A percentile compares a stretch with the other conserved stretches of the same genome.
These are phyloP conservation scores for Acipenser transmontanus DNA, from an alignment of 2,797 vertebrate species.

Conservation along the genomic window DNA sequence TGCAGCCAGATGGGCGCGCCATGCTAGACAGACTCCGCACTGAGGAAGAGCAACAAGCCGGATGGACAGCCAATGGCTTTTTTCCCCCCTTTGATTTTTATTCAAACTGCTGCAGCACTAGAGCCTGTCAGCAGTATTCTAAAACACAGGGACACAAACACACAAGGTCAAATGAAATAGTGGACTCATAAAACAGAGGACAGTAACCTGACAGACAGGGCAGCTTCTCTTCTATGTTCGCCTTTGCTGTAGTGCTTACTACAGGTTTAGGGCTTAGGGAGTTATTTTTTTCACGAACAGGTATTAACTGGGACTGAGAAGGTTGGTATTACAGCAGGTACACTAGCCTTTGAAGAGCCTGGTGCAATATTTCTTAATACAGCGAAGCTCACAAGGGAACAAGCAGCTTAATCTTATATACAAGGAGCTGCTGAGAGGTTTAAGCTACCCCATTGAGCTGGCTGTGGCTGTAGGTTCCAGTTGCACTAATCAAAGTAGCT, in stretches of 20 bases:
- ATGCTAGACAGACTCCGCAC: constrained; percentile 18
- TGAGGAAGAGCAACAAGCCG: constrained; percentile 6
- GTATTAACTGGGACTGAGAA: neutral
- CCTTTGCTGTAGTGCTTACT: constrained; percentile 1
- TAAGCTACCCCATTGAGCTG: neutral
- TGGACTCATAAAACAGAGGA: neutral
- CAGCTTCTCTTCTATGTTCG: neutral
- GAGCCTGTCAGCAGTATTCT: constrained; percentile 2
- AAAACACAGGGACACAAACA: neutral
- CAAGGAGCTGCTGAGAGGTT: too few relatives aligned
- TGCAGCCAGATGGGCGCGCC: constrained; percentile 30
- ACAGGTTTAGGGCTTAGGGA: neutral
- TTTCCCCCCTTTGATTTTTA: neutral
- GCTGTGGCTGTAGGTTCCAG: neutral
- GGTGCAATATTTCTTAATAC: neutral
- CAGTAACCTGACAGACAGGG: neutral
- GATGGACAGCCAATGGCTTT: neutral
- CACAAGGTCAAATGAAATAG: constrained; percentile 15
- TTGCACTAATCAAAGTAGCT: constrained; percentile 1
- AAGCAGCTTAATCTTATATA: too few relatives aligned
- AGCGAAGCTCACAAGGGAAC: neutral
- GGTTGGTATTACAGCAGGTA: neutral
- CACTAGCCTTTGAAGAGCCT: neutral
- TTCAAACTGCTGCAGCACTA: neutral
- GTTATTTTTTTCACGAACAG: neutral